These are phyloP conservation scores for Euborellia annulipes DNA, from an alignment of 1,140 invertebrate species.

Conservation along the genomic window DNA sequence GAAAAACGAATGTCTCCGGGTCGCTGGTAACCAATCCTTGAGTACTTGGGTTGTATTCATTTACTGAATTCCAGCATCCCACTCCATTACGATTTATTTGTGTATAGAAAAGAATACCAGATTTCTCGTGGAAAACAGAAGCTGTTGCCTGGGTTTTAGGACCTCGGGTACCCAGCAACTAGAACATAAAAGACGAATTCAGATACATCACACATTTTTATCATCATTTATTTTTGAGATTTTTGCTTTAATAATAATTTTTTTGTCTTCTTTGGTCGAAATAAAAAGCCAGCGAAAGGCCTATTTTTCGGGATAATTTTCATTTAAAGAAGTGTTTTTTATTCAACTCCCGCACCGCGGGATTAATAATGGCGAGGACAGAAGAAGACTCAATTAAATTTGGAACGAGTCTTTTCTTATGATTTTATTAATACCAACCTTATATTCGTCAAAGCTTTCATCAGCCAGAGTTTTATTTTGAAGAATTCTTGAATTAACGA, in stretches of 20 bases:
- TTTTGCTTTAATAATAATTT: no score
- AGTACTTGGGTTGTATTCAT: constrained; percentile 36
- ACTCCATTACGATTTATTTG: constrained; percentile 47
- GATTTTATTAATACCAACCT: background rate
- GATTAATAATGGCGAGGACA: no score
- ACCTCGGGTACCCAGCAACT: constrained; percentile 41
- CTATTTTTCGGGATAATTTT: no score
- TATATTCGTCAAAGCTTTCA: constrained; percentile 21
- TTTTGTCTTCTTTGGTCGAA: no score
- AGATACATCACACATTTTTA: no score
- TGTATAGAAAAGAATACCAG: constrained; percentile 43
- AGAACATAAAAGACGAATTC: no score
- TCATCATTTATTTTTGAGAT: no score
- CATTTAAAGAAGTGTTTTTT: no score
- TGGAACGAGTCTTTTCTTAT: no score
- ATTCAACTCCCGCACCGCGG: no score
- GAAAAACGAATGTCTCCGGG: constrained; percentile 26
- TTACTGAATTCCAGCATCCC: constrained; percentile 51
- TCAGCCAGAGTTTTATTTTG: constrained; percentile 45
- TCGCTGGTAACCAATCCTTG: constrained; percentile 22
- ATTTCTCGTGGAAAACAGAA: constrained; percentile 34
- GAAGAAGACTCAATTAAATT: no score
- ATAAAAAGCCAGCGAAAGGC: no score
- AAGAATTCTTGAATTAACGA: constrained; percentile 48
- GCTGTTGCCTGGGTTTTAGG: constrained; percentile 33